These are phyloP conservation scores for Tridacna gigas DNA, from an alignment of 2,888 invertebrate species.

Conservation along the genomic window DNA sequence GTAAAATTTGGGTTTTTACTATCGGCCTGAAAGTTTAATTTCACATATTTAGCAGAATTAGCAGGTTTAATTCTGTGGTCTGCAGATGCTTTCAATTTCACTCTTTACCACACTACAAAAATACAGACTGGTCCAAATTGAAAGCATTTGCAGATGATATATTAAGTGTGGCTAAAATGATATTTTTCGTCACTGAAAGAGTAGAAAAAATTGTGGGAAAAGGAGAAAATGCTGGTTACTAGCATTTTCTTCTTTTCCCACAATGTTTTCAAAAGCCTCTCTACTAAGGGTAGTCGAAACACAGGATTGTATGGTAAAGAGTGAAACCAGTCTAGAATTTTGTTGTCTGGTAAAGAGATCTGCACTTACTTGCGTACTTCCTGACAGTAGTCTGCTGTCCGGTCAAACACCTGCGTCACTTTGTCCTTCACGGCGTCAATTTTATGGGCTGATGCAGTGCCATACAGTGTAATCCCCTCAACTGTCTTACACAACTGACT, in stretches of 20 bases:
- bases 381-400: conserved; percentile 92
- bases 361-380: conserved; percentile 92
- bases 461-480: conserved; percentile 92
- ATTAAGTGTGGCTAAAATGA: no score
- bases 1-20: no score
- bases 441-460: conserved; percentile 93
- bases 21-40: no score
- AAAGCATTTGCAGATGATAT: not conserved
- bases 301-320: not conserved
- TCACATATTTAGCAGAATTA: no score
- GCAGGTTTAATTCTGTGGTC: no score
- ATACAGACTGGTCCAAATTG: not conserved
- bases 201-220: not conserved
- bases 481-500: conserved; percentile 93
- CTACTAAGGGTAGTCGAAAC: not conserved
- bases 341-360: not conserved
- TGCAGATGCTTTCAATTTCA: no score
- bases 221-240: not conserved
- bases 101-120: not conserved
- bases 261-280: not conserved
- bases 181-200: not conserved
- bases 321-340: no score
- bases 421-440: conserved; percentile 92
- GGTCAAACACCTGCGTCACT: conserved; percentile 92
- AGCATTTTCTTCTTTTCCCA: not conserved